Conservation (phyloP, 1,140 invertebrate genomes). For the Amyelois transitella region DNA sequence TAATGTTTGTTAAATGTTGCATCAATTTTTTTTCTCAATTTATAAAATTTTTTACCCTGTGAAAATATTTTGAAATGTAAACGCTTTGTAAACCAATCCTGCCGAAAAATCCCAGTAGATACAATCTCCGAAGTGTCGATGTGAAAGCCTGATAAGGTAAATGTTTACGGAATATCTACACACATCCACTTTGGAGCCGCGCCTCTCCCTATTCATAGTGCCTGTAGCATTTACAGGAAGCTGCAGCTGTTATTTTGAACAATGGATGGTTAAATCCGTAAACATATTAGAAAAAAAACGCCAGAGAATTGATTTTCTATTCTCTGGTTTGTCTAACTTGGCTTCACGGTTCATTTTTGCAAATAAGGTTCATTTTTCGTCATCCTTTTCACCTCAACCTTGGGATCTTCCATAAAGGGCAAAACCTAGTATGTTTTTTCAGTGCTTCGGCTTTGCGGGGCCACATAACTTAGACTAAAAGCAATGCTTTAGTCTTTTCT, state of each 20-base stretch:
- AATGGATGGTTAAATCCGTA: background rate
- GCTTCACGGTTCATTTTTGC: too few relatives aligned
- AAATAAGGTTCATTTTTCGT: too few relatives aligned
- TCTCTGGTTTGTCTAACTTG: too few relatives aligned
- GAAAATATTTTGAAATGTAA: background rate
- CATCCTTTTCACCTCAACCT: too few relatives aligned
- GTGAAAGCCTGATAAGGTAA: background rate
- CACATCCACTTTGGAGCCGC: background rate
- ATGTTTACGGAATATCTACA: background rate
- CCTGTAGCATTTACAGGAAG: background rate
- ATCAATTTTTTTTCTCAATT: too few relatives aligned
- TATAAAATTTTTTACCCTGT: too few relatives aligned
- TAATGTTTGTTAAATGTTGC: too few relatives aligned
- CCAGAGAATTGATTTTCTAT: background rate
- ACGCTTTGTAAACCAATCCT: background rate
- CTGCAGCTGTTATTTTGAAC: background rate
- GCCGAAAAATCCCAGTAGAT: background rate
- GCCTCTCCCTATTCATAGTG: background rate
- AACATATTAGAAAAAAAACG: background rate
- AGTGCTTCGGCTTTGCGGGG: too few relatives aligned
- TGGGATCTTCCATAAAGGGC: too few relatives aligned
- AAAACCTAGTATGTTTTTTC: too few relatives aligned
- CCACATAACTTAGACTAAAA: too few relatives aligned
- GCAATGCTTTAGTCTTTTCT: too few relatives aligned
- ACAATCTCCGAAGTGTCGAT: background rate